Base-by-base conservation (phyloP, 1,140 invertebrate genomes). In the Monochamus saltuarius region DNA sequence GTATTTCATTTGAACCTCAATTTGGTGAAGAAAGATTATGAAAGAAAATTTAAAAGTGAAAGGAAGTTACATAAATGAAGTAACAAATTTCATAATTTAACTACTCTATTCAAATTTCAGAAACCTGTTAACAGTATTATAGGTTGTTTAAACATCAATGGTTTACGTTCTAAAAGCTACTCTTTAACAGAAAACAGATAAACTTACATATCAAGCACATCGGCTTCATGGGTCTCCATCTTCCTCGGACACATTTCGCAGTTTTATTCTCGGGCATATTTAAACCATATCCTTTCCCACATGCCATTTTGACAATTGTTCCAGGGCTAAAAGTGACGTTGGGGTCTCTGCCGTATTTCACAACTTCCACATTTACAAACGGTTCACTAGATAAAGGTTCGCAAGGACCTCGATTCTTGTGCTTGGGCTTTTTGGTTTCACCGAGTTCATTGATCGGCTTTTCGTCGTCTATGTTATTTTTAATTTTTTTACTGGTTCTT, bases 161-260 rank as follows among this genome's bases (percentile, higher is more conserved):
- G 22, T 29, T 29, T 29, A 2, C 22, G 2, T 29, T 29, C 22
- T 29, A 29, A 29, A 29, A 3, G 22, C 22, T 29, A 29, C 22
- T 6, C 22, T 29, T 29, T 29, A 29, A 29, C 22, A 29, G 6
- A 3, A 2, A 29, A 29, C 6, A 7, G 1, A 4, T 7, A 13
- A 11, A 84, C 85, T 84, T 80, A 91, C 89, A 75, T 62, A 89
- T 86, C 68, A 84, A 77, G 72, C 91, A 94, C 65, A 83, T 82
- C 0, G 91, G 91, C 65, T 86, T 88, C 56, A 83, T 83, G 1
- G 91, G 91, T 70, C 88, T 90, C 91, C 91, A 94, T 66, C 83
- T 81, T 1, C 91, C 90, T 46, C 87, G 75, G 1, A 88, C 84
- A 73, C 91, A 93, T 67, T 87, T 87, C 0, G 87, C 88, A 0